These are phyloP conservation scores for Micrasema longulum DNA, from an alignment of 1,140 invertebrate genomes.

Conservation along the genomic window DNA sequence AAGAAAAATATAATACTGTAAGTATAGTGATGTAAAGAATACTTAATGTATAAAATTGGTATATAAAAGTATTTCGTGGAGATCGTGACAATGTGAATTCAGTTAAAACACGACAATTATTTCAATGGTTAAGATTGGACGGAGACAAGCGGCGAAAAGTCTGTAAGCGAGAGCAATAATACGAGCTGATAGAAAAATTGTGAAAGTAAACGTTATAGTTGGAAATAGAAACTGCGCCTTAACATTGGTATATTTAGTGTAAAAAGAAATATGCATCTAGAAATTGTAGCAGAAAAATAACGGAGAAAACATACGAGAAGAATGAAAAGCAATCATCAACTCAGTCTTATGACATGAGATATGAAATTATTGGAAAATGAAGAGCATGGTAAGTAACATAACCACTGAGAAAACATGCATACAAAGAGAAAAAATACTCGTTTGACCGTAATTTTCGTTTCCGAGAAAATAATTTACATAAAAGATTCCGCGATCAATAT, in stretches of 20 bases:
- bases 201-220: conserved; percentile 37
- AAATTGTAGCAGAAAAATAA: conserved; percentile 25
- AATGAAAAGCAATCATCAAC: conserved; percentile 9
- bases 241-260: conserved; percentile 29
- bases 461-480: no score
- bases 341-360: no score
- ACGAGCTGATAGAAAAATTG: conserved; percentile 31
- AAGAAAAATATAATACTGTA: no score
- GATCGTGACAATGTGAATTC: conserved; percentile 13
- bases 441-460: no score
- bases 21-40: no score
- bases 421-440: no score
- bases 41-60: background rate
- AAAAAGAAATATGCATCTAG: conserved; percentile 37
- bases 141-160: conserved; percentile 15
- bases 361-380: no score
- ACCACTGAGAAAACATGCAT: no score
- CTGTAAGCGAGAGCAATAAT: conserved; percentile 11
- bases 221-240: conserved; percentile 30
- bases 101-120: conserved; percentile 1
- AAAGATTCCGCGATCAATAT: no score
- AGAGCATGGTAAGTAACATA: no score
- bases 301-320: conserved; percentile 27
- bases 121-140: conserved; percentile 18
- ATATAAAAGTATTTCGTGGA: conserved; percentile 2